Conservation (phyloP, 1,140 invertebrate species). For the Lepidostoma basale region DNA sequence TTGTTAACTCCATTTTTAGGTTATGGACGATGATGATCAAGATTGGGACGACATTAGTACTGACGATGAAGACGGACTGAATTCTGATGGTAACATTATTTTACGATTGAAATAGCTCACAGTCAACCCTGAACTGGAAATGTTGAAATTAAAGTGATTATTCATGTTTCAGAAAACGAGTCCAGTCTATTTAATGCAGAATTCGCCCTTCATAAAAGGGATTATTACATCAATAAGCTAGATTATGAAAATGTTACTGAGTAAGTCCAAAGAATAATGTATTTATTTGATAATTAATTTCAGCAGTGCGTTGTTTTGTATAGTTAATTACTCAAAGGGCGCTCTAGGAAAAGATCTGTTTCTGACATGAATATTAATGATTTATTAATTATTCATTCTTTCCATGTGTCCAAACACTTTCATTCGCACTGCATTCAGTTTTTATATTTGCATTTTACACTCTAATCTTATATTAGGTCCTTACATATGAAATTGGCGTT, state of each 20-base stretch:
- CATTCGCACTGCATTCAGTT: no score
- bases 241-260: constrained; percentile 74
- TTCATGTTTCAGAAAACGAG: constrained; percentile 47
- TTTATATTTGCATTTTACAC: no score
- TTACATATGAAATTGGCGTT: no score
- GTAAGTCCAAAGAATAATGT: constrained; percentile 57
- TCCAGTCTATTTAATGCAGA: constrained; percentile 65
- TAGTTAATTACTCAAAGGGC: no score
- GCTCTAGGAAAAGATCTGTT: no score
- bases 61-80: constrained; percentile 2
- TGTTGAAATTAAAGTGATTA: not conserved
- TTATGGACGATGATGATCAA: constrained; percentile 54
- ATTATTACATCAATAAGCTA: constrained; percentile 93
- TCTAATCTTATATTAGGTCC: no score
- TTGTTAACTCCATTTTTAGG: no score
- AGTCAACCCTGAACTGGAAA: no score
- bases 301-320: constrained; percentile 75
- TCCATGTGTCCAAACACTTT: no score
- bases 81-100: constrained; percentile 22
- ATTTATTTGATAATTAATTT: not conserved
- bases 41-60: constrained; percentile 52
- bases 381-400: no score
- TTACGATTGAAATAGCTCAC: no score
- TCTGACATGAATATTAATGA: no score
- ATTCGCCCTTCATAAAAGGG: constrained; percentile 84